Base-by-base conservation (phyloP, 1,140 invertebrate genomes). In the Drosophila dunni region DNA sequence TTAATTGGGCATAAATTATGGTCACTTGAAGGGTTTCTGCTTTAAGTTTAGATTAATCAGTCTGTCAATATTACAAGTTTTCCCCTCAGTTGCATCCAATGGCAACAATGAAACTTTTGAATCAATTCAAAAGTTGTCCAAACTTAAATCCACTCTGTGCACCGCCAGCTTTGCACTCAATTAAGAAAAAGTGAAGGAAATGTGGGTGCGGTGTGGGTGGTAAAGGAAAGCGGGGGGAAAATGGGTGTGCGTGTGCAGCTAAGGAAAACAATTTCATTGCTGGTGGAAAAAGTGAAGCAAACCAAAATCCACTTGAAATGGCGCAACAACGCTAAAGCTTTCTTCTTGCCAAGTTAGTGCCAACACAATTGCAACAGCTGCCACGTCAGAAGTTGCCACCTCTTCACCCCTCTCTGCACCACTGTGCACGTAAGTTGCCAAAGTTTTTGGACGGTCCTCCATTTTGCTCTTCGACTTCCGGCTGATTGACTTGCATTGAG, bases 331-430 rank as follows among this genome's bases (percentile, higher is more conserved):
- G 67, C 15, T 34, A 15, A 38, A 13, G 33, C 50, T 53, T 29
- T n/a, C 50, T 53, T 53, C 50, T 53, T 53, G 62, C 68, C 69
- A 85, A 84, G 73, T 84, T 84, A 80, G 78, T 84, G 83, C 82
- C 82, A 86, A 88, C 82, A 88, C 82, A 88, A 88, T 88, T 86
- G 82, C 75, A 89, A 74, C 83, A 86, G 83, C 84, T 89, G 84
- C 80, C 70, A 86, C 77, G 68, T 89, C 84, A 88, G 70, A 88
- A 88, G 84, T 88, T 88, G 78, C 82, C 79, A 81, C 67, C 11
- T 78, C 75, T 48, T 11, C 33, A n/a, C 33, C 50, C 8, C n/a
- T 1, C 40, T 17, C 24, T 54, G 11, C 15, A 4, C 3, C 10
- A 8, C 4, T 13, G 13, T 8, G n/a, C 8, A 7, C 44, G 62